Base-by-base conservation (phyloP, 2,888 invertebrate species). In the Linnaemya vulpina region DNA sequence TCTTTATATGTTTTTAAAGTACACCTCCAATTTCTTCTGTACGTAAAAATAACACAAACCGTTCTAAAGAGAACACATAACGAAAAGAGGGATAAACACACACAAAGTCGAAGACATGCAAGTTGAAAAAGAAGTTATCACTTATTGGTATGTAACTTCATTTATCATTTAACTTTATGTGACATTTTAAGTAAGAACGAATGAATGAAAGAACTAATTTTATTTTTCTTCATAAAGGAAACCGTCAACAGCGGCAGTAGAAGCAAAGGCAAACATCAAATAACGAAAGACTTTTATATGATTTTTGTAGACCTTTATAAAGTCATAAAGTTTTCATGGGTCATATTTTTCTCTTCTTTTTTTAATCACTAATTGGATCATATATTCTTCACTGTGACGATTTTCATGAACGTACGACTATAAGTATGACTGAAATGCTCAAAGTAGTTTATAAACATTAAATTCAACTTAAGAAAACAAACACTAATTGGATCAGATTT, bases 141-240 rank as follows among this genome's bases (percentile, higher is more conserved):
- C 89, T 89, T 89, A 71, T 88, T 87, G 62, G 88, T 88, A 87
- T 89, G 90, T 89, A 90, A 90, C 90, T 90, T 89, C 90, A 90
- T 90, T 91, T 90, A 91, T 90, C 90, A 90, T 89, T 89, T 87
- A 88, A 89, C 90, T 90, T 86, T 86, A 90, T 91, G 89, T 91
- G 90, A 90, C 90, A 90, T 90, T 87, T 86, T 85, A 85, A 85
- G 85, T 85, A 82, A 80, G 68, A 73, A 43, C 43, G 68, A 74
- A 75, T 81, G 74, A 60, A 80, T 58, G 38, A 71, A 77, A 46
- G 71, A 85, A 78, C 82, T 82, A 75, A 85, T 82, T 85, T 85
- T 67, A 79, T 75, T 78, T 58, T 68, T 51, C 40, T 46, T 71
- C 38, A 22, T 43, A 58, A 78, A 82, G 75, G 75, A 82, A 85